Conservation (phyloP, 1,140 invertebrate species). For the Trichonephila clavipes region DNA sequence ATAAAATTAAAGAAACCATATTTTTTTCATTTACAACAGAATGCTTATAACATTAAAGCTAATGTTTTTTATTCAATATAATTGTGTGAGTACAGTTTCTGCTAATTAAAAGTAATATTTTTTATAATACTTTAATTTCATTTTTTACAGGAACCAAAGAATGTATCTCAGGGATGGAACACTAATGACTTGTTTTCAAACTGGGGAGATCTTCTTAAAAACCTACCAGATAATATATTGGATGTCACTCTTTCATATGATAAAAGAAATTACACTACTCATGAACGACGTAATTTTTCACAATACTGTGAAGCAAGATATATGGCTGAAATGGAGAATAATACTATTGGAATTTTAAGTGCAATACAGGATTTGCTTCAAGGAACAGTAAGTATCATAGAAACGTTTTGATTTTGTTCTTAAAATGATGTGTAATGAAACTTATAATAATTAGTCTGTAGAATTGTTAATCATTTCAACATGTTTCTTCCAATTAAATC, state of each 20-base stretch:
- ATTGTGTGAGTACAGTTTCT: too few species aligned
- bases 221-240: slow-evolving; percentile 26
- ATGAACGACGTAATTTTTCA: slow-evolving; percentile 46
- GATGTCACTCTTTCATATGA: slow-evolving; percentile 30
- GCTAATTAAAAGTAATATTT: not conserved
- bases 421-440: too few species aligned
- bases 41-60: too few species aligned
- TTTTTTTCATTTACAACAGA: too few species aligned
- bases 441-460: too few species aligned
- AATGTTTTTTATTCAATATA: too few species aligned
- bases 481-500: too few species aligned
- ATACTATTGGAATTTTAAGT: slow-evolving; percentile 38
- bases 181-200: slow-evolving; percentile 38
- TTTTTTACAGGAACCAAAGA: not conserved
- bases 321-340: slow-evolving; percentile 17
- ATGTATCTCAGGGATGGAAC: not conserved
- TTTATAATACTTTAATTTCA: not conserved
- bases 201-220: not conserved
- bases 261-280: slow-evolving; percentile 38
- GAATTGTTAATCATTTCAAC: too few species aligned
- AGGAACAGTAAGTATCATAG: slow-evolving; percentile 82
- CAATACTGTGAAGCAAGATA: slow-evolving; percentile 34
- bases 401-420: not conserved
- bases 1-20: too few species aligned
- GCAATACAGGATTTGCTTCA: slow-evolving; percentile 84